These are phyloP conservation scores for Galleria mellonella DNA, from an alignment of 1,140 invertebrate genomes.

Conservation along the genomic window DNA sequence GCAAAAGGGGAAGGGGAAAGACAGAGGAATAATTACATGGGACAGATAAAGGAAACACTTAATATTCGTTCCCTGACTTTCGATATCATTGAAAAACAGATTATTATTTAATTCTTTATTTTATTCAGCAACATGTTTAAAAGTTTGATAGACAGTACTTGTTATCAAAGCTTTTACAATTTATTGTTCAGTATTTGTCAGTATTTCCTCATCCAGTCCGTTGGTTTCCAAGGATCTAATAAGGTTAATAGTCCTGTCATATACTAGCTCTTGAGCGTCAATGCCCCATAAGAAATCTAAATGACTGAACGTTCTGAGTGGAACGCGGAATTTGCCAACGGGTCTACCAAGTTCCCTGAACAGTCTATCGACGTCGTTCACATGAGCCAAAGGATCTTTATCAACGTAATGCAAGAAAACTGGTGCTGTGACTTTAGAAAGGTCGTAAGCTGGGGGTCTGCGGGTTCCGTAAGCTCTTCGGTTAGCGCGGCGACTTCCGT, in stretches of 20 bases:
- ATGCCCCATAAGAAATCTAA: conserved; percentile 77
- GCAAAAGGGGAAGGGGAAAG: no score
- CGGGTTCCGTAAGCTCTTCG: conserved; percentile 64
- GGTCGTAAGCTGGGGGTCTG: conserved; percentile 76
- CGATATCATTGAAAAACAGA: no score
- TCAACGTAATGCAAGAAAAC: conserved; percentile 83
- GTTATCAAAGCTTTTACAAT: conserved; percentile 1
- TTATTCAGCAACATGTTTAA: not conserved
- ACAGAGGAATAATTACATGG: no score
- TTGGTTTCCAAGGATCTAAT: conserved; percentile 40
- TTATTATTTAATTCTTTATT: not conserved
- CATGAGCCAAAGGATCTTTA: conserved; percentile 82
- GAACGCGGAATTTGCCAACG: conserved; percentile 68
- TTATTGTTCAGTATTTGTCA: no score
- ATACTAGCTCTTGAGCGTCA: conserved; percentile 63
- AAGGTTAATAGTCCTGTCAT: conserved; percentile 53
- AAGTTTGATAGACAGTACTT: not conserved
- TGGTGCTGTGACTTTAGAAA: conserved; percentile 76
- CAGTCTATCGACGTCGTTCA: conserved; percentile 75
- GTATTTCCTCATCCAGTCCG: not conserved
- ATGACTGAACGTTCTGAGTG: conserved; percentile 72
- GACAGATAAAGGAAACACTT: no score
- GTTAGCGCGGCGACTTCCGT: conserved; percentile 76
- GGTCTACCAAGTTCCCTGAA: conserved; percentile 74
- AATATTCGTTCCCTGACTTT: no score